These are phyloP conservation scores for Dromius quadrimaculatus DNA, from an alignment of 2,888 invertebrate genomes.

Conservation along the genomic window DNA sequence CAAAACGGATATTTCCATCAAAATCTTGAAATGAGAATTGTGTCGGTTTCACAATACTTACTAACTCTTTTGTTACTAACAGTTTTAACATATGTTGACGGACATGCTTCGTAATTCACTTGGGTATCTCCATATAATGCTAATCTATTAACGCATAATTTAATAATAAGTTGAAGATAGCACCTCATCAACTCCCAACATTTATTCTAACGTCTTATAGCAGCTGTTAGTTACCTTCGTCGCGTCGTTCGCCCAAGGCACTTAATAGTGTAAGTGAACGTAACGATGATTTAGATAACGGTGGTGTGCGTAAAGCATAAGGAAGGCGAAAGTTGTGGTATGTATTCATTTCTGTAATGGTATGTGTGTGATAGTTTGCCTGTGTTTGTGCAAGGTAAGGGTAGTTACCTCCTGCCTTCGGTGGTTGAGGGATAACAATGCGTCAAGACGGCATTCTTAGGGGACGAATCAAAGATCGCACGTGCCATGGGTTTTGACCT, in stretches of 20 bases:
- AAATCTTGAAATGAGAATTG: too few relatives aligned
- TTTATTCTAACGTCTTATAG: background rate
- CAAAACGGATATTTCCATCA: too few relatives aligned
- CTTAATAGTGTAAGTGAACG: slow-evolving; percentile 15
- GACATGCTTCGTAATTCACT: too few relatives aligned
- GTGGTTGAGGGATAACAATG: slow-evolving; percentile 38
- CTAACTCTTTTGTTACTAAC: too few relatives aligned
- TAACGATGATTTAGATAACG: slow-evolving; percentile 35
- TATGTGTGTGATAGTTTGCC: too few relatives aligned
- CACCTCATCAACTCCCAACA: too few relatives aligned
- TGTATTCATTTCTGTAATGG: too few relatives aligned
- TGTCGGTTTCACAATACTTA: too few relatives aligned
- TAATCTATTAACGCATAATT: slow-evolving; percentile 16
- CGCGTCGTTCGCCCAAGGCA: slow-evolving; percentile 1
- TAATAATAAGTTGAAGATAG: slow-evolving; percentile 9
- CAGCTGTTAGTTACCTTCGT: background rate
- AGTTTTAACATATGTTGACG: too few relatives aligned
- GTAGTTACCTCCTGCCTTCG: slow-evolving; percentile 28
- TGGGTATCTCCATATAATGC: too few relatives aligned
- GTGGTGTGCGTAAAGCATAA: slow-evolving; percentile 21
- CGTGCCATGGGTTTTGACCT: slow-evolving; percentile 46
- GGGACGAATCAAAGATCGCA: slow-evolving; percentile 43
- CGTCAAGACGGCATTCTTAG: slow-evolving; percentile 29
- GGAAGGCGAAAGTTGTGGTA: slow-evolving; percentile 1
- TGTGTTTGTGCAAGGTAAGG: slow-evolving; percentile 26